Conservation (phyloP, 2,113 vertebrate genomes). For the Odocoileus hemionus region DNA sequence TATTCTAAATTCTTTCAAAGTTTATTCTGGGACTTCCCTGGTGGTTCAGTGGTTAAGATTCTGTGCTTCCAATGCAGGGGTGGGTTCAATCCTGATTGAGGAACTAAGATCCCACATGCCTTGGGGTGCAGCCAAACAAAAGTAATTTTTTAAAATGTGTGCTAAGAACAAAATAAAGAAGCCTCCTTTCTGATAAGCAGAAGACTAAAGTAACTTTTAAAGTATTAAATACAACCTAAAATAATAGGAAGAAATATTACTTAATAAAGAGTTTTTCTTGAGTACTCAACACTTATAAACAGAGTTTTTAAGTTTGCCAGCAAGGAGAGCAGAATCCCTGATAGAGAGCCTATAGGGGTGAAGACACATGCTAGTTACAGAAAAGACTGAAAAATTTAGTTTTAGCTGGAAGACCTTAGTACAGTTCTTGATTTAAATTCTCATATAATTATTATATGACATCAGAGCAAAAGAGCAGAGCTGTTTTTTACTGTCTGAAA, state of each 20-base stretch:
- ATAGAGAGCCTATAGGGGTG: background rate
- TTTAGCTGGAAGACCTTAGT: background rate
- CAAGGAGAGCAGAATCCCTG: background rate
- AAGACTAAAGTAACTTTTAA: background rate
- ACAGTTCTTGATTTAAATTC: conserved; percentile 3
- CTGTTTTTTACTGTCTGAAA: background rate
- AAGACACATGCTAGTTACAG: background rate
- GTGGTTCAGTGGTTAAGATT: background rate
- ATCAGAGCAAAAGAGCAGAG: background rate
- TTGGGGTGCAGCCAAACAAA: background rate
- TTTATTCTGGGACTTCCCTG: background rate
- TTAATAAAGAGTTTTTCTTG: background rate
- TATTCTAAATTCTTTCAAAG: background rate
- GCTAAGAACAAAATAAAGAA: conserved; percentile 6
- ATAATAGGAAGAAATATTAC: background rate
- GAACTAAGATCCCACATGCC: background rate
- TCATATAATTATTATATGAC: conserved; percentile 1
- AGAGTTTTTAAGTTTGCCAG: background rate
- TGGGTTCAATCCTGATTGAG: background rate
- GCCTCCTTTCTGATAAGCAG: background rate
- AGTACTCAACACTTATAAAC: background rate
- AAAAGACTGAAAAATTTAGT: background rate
- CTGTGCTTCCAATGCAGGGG: background rate
- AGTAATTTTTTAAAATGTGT: background rate
- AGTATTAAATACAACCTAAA: background rate